Base-by-base conservation (phyloP, 2,113 vertebrate genomes). In the Hypocryptadius cinnamomeus region DNA sequence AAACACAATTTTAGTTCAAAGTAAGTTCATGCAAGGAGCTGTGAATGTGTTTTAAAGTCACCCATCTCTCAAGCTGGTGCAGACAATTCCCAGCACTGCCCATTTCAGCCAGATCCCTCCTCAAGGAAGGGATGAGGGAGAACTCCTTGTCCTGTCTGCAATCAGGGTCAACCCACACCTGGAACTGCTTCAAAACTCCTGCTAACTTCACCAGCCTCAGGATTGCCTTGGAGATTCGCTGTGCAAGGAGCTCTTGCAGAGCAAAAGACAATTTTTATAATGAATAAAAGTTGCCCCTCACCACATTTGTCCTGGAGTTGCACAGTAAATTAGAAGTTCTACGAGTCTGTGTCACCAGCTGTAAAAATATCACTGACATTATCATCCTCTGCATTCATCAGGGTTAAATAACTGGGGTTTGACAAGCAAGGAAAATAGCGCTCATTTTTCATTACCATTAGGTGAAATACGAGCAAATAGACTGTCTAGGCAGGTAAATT, bases 381-480 rank as follows among this genome's bases (percentile, higher is more conserved):
- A 63, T 80, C 47, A 81, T 68, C 48, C 69, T 60, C 21, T 6
- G 60, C 19, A 68, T 89, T 95, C 87, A 64, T 87, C 87, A 84
- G 73, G 56, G 73, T 87, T 93, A 92, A 90, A 68, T 35, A 86
- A 78, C 84, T 40, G 9, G 17, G 2, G 64, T 66, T 88, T 90
- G 93, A 93, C 93, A 96, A 60, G 84, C 48, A 87, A 78, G 51
- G 87, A 91, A 87, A 95, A 93, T 11, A 91, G 47, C 69, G 68
- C 19, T 89, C 84, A 78, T 95, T 92, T 93, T 92, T 95, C 93
- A 94, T 91, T 91, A 89, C 56, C 35, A n/a, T 90, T 87, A 78
- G 42, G 81, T 81, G 51, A 93, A 95, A 89, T 50, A 71, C 1
- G 8, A 86, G 72, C 72, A 86, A 86, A 90, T 15, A 74, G 60